Conservation (phyloP, 2,113 vertebrate genomes). For the Anarrhichthys ocellatus region DNA sequence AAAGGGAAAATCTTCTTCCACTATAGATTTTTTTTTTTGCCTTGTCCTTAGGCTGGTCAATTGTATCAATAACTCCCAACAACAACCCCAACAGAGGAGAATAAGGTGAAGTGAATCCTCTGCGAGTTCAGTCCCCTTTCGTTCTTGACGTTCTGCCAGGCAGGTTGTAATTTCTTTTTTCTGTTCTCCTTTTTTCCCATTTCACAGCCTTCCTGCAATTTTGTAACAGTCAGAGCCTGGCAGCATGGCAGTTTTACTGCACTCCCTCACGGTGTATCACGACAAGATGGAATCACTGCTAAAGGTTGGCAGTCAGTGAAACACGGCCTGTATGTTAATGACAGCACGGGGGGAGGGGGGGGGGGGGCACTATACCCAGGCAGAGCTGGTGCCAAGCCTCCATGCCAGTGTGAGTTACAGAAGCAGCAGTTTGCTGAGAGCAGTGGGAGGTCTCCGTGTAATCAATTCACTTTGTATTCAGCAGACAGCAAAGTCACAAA, state of each 20-base stretch:
- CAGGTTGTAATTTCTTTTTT: slow-evolving; percentile 62
- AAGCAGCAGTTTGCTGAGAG: slow-evolving; percentile 55
- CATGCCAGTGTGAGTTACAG: slow-evolving; percentile 59
- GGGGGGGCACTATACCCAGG: slow-evolving; percentile 25
- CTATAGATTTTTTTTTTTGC: slow-evolving; percentile 65
- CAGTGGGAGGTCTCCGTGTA: slow-evolving; percentile 58
- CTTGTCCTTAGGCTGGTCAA: slow-evolving; percentile 67
- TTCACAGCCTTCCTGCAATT: slow-evolving; percentile 66
- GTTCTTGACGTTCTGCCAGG: slow-evolving; percentile 61
- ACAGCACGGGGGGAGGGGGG: not conserved
- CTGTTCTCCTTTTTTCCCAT: slow-evolving; percentile 35
- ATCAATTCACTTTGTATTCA: slow-evolving; percentile 69
- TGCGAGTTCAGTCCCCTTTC: slow-evolving; percentile 59
- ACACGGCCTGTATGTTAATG: slow-evolving; percentile 76
- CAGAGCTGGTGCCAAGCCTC: slow-evolving; percentile 52
- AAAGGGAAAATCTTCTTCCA: slow-evolving; percentile 65
- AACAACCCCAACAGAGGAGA: slow-evolving; percentile 66
- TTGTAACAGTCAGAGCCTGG: slow-evolving; percentile 63
- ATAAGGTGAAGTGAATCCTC: slow-evolving; percentile 63
- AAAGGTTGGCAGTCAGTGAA: slow-evolving; percentile 74
- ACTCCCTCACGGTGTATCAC: slow-evolving; percentile 60
- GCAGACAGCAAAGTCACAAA: slow-evolving; percentile 50
- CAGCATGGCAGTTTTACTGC: slow-evolving; percentile 68
- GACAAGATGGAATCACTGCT: slow-evolving; percentile 72
- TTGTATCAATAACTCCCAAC: slow-evolving; percentile 78